Base-by-base conservation (phyloP, 2,888 invertebrate species). In the Eupelmus urozonus region DNA sequence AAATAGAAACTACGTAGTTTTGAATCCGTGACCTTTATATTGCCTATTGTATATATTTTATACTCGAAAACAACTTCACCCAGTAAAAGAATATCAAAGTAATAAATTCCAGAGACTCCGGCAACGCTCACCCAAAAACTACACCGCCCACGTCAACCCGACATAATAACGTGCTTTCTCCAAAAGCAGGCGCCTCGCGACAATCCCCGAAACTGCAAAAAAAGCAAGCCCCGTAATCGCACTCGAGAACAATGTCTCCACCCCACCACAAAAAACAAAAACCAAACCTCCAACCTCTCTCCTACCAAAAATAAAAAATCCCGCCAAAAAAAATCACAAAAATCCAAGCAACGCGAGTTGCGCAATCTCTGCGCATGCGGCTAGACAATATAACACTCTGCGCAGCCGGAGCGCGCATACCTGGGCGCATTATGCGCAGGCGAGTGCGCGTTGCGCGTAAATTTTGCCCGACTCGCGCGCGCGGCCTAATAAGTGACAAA, bases 401-500 rank as follows among this genome's bases (percentile, higher is more conserved):
- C n/a, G 45, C 45, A 34, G 9, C 5, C 34, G 34, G 9, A 34
- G 9, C 16, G 16, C 9, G 16, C 63, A 57, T 55, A 74, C 23
- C 69, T 16, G 4, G 11, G 16, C 45, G 20, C 49, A 51, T 71
- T 71, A 66, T 53, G 66, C 25, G 60, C 42, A 16, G 40, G n/a
- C 51, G 78, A 69, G 60, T 67, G 65, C 69, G 29, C 40, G 23
- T 20, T 27, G 20, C 57, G 65, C 62, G 71, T 78, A 59, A 73
- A 78, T 67, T 76, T 62, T 20, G 76, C 71, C 11, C 70, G 18
- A 42, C 69, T n/a, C 20, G 13, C 23, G n/a, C 67, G 40, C 55
- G 42, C 63, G 66, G 49, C 73, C 76, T 80, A 76, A 80, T 80
- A 74, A 70, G 79, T 76, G 79, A 80, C 79, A 80, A 80, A 80